Percentiles rank a stretch among this genome's conserved stretches.
phyloP scores from a whole-genome alignment of 2,888 invertebrate species.

The Dicranocentrus wangi region DNA sequence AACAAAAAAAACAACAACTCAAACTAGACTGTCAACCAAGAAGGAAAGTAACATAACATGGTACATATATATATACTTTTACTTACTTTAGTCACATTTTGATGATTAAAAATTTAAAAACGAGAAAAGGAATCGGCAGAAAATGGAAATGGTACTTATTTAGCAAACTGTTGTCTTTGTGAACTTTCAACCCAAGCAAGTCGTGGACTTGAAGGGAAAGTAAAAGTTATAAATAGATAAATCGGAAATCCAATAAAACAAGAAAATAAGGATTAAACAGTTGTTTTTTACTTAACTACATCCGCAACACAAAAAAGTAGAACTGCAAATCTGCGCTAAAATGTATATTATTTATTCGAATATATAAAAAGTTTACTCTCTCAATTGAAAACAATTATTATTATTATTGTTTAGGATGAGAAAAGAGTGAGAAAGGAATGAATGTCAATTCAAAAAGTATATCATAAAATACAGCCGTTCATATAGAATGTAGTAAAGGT shows the following conservation, averaged over 20 bases:
- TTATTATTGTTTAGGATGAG: background rate
- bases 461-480: conserved; percentile 13
- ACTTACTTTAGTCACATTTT: no score
- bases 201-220: background rate
- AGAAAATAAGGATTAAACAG: conserved; percentile 1
- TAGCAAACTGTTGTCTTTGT: no score
- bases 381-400: background rate
- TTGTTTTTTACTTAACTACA: conserved; percentile 21
- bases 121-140: no score
- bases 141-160: no score
- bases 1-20: no score
- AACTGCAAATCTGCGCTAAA: conserved; percentile 2
- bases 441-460: conserved; percentile 7
- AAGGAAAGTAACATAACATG: no score
- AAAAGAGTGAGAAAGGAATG: background rate
- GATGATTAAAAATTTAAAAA: no score
- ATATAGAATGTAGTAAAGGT: background rate
- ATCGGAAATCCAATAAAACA: conserved; percentile 7
- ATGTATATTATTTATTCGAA: background rate
- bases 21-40: no score
- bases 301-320: conserved; percentile 60
- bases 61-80: no score
- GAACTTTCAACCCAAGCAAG: no score
- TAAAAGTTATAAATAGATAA: background rate
- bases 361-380: background rate